Base-by-base conservation (phyloP, 2,113 vertebrate genomes). In the Pseudorhombus dupliciocellatus region DNA sequence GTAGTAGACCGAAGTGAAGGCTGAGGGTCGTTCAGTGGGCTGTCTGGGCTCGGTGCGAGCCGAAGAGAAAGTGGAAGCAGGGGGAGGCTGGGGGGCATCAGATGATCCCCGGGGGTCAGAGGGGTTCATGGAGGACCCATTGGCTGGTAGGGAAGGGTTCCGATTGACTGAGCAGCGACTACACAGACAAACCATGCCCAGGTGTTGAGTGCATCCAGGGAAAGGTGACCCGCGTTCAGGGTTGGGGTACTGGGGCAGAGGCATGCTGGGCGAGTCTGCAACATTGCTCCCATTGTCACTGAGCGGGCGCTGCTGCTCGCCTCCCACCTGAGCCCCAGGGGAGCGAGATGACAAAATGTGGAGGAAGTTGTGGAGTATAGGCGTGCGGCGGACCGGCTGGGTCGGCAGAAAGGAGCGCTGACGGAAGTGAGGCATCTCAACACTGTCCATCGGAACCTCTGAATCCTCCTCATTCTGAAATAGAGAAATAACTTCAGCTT, bases 331-430 rank as follows among this genome's bases (percentile, higher is more conserved):
- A 77, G 94, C 94, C 76, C 95, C 95, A 0, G 97, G 96, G 18
- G 96, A 96, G 81, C 97, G 97, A 11, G 96, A 98, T 26, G 97
- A 98, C 90, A 99, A 90, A 93, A 99, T 99, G 92, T 99, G 98
- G 77, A 99, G 95, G 92, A 99, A 99, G 93, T 99, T 99, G 93
- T 99, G 98, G 63, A 99, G 96, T 71, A 99, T 96, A 54, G 98
- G 98, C 0, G 97, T 98, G 74, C 98, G 96, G 28, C 98, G 96
- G 65, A 99, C 96, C 0, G 97, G 98, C 73, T 98, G 98, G 24
- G 98, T 96, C 0, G 96, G 96, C 77, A 98, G 92, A 75, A 99
- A 95, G 48, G 97, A 95, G 0, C 97, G 97, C 87, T 99, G 98
- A 1, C 97, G 96, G 83, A 97, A 98, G 79, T 97, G 96, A 5